Conservation (phyloP, 2,888 invertebrate species). For the Caenorhabditis japonica region DNA sequence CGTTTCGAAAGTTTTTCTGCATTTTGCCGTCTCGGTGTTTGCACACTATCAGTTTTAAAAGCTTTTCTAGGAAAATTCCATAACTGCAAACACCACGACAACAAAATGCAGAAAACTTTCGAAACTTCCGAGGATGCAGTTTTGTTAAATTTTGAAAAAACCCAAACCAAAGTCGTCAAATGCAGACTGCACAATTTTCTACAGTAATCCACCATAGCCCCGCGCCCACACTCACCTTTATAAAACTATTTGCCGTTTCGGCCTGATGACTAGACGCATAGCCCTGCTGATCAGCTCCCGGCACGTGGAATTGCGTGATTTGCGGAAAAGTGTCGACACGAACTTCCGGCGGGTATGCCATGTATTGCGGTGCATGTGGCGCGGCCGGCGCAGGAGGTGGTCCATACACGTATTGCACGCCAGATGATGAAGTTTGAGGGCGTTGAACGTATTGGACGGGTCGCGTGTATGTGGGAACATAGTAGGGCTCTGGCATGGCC, state of each 20-base stretch:
- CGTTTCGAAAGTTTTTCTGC: no score
- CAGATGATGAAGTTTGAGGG: constrained; percentile 6
- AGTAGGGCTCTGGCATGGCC: constrained; percentile 21
- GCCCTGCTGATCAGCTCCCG: constrained; percentile 12
- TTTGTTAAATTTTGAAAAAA: no score
- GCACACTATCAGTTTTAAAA: no score
- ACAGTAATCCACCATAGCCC: not conserved
- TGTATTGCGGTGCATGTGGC: constrained; percentile 20
- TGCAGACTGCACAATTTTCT: no score
- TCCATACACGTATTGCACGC: constrained; percentile 25
- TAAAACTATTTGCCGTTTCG: constrained; percentile 40
- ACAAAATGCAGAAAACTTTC: no score
- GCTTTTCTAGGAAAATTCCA: no score
- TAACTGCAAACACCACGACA: no score
- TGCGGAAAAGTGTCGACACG: constrained; percentile 37
- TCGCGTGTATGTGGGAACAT: constrained; percentile 16
- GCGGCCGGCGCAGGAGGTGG: constrained; percentile 9
- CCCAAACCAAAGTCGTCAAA: no score
- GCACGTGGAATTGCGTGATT: constrained; percentile 24
- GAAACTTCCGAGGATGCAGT: no score
- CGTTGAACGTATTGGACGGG: constrained; percentile 22
- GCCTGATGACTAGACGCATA: constrained; percentile 37
- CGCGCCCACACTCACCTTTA: constrained; percentile 27
- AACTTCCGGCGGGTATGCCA: constrained; percentile 28
- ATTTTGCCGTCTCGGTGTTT: no score